These are phyloP conservation scores for Zaprionus inermis DNA, from an alignment of 1,140 invertebrate species.

Conservation along the genomic window DNA sequence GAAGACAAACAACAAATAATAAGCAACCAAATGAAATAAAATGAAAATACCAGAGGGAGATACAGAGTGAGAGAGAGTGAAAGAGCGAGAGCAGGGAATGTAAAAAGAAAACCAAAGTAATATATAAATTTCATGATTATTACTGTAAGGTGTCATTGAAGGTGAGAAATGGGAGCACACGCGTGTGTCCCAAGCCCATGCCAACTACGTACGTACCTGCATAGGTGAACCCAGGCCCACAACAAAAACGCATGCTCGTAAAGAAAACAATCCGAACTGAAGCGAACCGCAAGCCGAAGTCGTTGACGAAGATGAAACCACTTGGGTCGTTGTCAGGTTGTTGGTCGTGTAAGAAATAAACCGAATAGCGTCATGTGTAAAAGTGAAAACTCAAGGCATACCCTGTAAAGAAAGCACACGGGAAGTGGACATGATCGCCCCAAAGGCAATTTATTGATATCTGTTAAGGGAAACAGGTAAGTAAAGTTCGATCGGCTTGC, in stretches of 20 bases:
- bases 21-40: conserved; percentile 21
- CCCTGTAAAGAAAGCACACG: conserved; percentile 3
- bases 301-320: conserved; percentile 17
- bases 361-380: conserved; percentile 19
- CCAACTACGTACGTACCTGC: not conserved
- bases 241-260: conserved; percentile 11
- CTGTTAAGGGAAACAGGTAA: no score
- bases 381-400: conserved; percentile 46
- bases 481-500: no score
- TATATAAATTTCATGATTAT: conserved; percentile 69
- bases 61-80: conserved; percentile 15
- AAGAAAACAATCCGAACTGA: conserved; percentile 7
- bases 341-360: conserved; percentile 3
- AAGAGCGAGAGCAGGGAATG: not conserved
- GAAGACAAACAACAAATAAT: conserved; percentile 46
- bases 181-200: conserved; percentile 43
- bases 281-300: conserved; percentile 19
- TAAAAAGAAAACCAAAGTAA: conserved; percentile 39
- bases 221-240: conserved; percentile 5
- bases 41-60: conserved; percentile 37
- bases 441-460: no score
- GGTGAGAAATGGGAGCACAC: conserved; percentile 81
- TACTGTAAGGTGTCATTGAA: conserved; percentile 73
- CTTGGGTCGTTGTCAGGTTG: conserved; percentile 10
- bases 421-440: not conserved